Conservation (phyloP, 2,888 invertebrate genomes). For the Coenonympha glycerion region DNA sequence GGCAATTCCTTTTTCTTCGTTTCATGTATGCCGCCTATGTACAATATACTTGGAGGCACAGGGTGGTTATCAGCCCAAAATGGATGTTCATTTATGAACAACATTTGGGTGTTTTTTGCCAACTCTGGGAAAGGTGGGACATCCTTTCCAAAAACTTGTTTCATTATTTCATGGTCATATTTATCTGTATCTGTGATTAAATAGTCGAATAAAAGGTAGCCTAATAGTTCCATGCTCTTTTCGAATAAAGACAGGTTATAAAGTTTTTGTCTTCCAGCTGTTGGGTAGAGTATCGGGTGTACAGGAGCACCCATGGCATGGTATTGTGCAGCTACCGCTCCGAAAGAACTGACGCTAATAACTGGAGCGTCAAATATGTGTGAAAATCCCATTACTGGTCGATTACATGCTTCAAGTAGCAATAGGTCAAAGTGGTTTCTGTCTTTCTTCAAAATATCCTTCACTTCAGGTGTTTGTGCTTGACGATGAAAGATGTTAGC, state of each 20-base stretch:
- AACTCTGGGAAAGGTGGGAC: conserved; percentile 28
- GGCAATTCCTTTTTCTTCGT: conserved; percentile 34
- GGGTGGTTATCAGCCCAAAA: conserved; percentile 43
- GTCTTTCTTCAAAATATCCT: conserved; percentile 31
- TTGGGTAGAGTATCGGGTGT: conserved; percentile 30
- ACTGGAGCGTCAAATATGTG: conserved; percentile 30
- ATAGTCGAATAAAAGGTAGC: conserved; percentile 7
- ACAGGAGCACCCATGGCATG: conserved; percentile 26
- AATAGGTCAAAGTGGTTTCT: conserved; percentile 30
- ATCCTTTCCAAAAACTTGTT: conserved; percentile 29
- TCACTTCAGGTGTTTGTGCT: conserved; percentile 29
- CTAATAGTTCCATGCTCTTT: conserved; percentile 29
- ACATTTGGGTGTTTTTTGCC: conserved; percentile 36
- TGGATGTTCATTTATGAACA: conserved; percentile 40
- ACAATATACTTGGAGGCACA: conserved; percentile 38
- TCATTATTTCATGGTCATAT: conserved; percentile 29
- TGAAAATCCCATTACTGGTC: conserved; percentile 23
- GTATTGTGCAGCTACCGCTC: conserved; percentile 14
- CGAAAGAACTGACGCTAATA: conserved; percentile 31
- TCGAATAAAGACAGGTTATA: conserved; percentile 36
- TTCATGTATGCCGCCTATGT: conserved; percentile 43
- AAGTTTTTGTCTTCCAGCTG: conserved; percentile 22
- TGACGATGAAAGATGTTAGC: conserved; percentile 30
- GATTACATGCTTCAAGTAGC: conserved; percentile 29
- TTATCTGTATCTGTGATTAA: conserved; percentile 8